Percentiles rank a stretch among this genome's conserved stretches.
phyloP scores from a whole-genome alignment of 1,140 invertebrate species.

The Adelges cooleyi region DNA sequence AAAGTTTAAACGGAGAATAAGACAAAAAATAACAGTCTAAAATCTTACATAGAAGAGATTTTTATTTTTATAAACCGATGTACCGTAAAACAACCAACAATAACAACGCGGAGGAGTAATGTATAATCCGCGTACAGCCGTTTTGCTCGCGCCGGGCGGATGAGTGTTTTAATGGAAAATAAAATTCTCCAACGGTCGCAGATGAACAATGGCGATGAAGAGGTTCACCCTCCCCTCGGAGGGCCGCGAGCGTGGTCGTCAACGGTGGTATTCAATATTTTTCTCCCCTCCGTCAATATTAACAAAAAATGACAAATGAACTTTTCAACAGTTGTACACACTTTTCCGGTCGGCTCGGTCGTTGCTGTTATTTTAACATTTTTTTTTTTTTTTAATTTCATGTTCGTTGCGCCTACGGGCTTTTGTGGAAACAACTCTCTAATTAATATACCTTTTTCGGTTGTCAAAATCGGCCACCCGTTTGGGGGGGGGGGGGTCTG shows the following conservation, averaged over 20 bases:
- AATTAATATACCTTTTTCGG: no score
- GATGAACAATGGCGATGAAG: no score
- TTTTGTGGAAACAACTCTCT: background rate
- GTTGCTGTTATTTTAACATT: no score
- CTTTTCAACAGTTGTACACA: conserved; percentile 25
- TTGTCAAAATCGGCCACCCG: no score
- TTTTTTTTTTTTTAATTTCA: background rate
- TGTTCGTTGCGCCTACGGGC: background rate
- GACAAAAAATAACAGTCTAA: background rate
- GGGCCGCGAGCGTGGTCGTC: background rate
- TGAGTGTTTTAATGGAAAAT: conserved; percentile 23
- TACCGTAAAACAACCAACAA: conserved; percentile 10
- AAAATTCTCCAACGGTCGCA: conserved; percentile 7
- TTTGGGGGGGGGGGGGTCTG: no score
- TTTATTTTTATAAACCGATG: conserved; percentile 25
- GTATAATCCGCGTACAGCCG: background rate
- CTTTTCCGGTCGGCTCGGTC: conserved; percentile 15
- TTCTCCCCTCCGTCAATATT: conserved; percentile 20
- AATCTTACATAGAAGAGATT: conserved; percentile 20
- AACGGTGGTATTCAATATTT: conserved; percentile 21
- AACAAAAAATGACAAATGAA: conserved; percentile 28
- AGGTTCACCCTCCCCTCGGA: background rate
- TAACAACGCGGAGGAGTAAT: conserved; percentile 15
- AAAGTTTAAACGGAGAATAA: conserved; percentile 4
- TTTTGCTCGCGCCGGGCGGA: conserved; percentile 15